Evolutionary conservation across 2,888 invertebrate genomes (phyloP).

Genomic region (Noctua janthe): DNA sequence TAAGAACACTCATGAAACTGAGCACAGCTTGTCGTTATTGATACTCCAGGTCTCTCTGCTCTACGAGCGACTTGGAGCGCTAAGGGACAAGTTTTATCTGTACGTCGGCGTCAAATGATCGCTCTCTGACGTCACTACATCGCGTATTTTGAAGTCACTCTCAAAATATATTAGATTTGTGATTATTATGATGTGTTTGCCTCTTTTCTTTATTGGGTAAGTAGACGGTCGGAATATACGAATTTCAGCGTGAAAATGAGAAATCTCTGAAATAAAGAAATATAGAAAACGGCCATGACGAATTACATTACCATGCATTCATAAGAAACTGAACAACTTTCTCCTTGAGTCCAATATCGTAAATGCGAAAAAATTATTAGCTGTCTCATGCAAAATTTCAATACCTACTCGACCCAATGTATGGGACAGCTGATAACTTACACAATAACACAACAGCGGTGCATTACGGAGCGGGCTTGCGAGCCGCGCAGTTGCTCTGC

Average conservation of each 20-base stretch:
- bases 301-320: too few relatives aligned
- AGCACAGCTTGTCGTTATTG: slow-evolving; percentile 13
- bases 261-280: not conserved
- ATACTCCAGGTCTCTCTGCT: slow-evolving; percentile 6
- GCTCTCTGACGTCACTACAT: slow-evolving; percentile 24
- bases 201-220: not conserved
- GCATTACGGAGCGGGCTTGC: too few relatives aligned
- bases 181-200: slow-evolving; percentile 18
- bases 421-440: too few relatives aligned
- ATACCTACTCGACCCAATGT: too few relatives aligned
- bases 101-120: slow-evolving; percentile 37
- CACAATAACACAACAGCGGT: too few relatives aligned
- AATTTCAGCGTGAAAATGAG: not conserved
- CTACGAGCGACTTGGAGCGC: slow-evolving; percentile 15
- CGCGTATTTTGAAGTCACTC: slow-evolving; percentile 27
- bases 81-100: slow-evolving; percentile 29
- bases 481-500: too few relatives aligned
- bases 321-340: not conserved
- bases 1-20: not conserved
- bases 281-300: not conserved
- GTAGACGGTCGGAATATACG: not conserved
- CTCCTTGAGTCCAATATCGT: too few relatives aligned
- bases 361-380: too few relatives aligned
- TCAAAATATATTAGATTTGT: slow-evolving; percentile 22
- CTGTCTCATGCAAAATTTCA: too few relatives aligned